Conservation (phyloP, 2,113 vertebrate genomes). For the Cynopterus brachyotis region DNA sequence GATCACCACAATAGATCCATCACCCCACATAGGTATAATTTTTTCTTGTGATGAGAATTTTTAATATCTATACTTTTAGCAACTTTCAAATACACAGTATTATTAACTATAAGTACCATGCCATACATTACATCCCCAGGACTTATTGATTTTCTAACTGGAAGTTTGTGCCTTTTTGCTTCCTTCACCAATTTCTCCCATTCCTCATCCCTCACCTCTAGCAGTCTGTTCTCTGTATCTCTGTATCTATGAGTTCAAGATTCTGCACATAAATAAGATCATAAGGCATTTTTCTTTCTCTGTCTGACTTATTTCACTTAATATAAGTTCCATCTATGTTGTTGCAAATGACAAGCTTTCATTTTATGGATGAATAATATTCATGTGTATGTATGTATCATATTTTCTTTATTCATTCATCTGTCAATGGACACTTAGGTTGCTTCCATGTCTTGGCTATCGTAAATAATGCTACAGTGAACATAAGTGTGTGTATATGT, state of each 20-base stretch:
- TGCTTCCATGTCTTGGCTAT: neutral
- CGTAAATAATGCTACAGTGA: neutral
- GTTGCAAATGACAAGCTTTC: neutral
- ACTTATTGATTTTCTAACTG: neutral
- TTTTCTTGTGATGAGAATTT: neutral
- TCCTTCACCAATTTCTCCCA: neutral
- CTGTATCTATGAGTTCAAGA: neutral
- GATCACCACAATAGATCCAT: neutral
- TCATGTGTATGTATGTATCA: neutral
- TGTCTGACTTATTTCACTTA: neutral
- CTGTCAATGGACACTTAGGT: neutral
- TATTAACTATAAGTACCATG: neutral
- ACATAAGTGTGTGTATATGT: neutral
- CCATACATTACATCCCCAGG: neutral
- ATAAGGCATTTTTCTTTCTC: neutral
- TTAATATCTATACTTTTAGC: neutral
- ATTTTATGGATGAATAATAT: neutral
- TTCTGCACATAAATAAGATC: neutral
- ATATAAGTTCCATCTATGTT: neutral
- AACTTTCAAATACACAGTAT: neutral
- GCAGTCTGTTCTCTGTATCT: neutral
- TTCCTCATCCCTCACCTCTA: neutral
- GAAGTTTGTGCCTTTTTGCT: neutral
- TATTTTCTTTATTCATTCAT: neutral
- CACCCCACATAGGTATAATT: neutral